Evolutionary conservation across 1,140 invertebrate species (phyloP), one percentile per base, ranked within the genome.

Genomic region (Aphis gossypii): DNA sequence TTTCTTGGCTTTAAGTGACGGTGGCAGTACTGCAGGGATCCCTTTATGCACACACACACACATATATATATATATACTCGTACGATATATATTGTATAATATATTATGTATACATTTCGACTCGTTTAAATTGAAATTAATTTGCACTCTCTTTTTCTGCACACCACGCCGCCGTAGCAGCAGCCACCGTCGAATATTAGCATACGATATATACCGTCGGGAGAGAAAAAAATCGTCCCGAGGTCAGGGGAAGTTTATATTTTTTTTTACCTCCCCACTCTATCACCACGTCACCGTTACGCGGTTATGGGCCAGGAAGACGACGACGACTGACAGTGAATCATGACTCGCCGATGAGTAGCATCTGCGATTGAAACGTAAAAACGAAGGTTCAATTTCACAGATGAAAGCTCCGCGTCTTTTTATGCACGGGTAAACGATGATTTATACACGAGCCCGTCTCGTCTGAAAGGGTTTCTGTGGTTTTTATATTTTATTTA

Each of bases 51-150:
- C 60, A 35, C 30, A 35, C 30, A n/a, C 3, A 76, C 3, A 68
- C 2, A 60, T 6, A 76, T 6, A 68, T 11, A n/a, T n/a, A 25
- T 60, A 60, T 30, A 30, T 30, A 21, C 23, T 44, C 83, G 83
- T n/a, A 1, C 87, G 87, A 51, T 87, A 51, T n/a, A 35, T 87
- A n/a, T 87, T 76, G 8, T 88, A 88, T 88, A n/a, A 87, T 88
- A 86, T 86, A 86, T 88, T 54, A 44, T 68, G 51, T 60, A 84
- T 38, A 41, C 92, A 56, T 84, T 92, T 84, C 92, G 92, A 93
- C 92, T 93, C 92, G 92, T 93, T 93, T 93, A 93, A 93, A 93
- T 93, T 93, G 92, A 93, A 93, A 93, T 93, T 93, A 93, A 93
- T 93, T 93, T 93, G 82, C 92, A 56, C 92, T 86, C 91, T 92